Base-by-base conservation (phyloP, 1,140 invertebrate genomes). In the Drosophila persimilis region DNA sequence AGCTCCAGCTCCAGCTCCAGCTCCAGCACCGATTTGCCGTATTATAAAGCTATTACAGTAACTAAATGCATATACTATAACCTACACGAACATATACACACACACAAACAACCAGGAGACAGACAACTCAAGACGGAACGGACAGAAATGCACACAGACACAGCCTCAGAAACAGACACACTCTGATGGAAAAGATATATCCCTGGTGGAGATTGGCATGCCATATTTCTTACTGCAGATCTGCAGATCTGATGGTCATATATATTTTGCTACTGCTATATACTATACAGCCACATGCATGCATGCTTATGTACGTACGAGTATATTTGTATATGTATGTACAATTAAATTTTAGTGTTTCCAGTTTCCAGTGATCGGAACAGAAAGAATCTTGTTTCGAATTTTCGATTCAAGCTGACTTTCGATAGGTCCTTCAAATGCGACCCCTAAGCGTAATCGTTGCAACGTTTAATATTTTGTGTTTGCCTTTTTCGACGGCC, bases 41-140 rank as follows among this genome's bases (percentile, higher is more conserved):
- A 85, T 85, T 85, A 80, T 59, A 74, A 80, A 85, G 70, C 81
- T 80, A 86, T 61, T 77, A 77, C 77, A 73, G 62, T 63, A 60
- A 81, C 56, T 55, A 13, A 11, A 39, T 39, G 35, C 35, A 39
- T 39, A 39, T 39, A 39, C 35, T 63, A 63, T 55, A 55, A 44
- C 64, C 76, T 51, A 75, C 43, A 50, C 60, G 35, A 24, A 67
- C 39, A 59, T 41, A 59, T 1, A 20, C 47, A 73, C 41, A 53
- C 22, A 53, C 8, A 54, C 41, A 47, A 29, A 29, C 15, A n/a
- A 11, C 4, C 6, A 31, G 11, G 24, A 4, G 11, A 39, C 35
- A 11, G 35, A 11, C 44, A 26, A 26, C 3, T 0, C 5, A 31
- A 4, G 11, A 39, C 35, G 35, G 35, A 9, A 51, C 35, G 9